These are phyloP conservation scores for Crotalus helleri DNA, from an alignment of 2,113 vertebrate genomes.

Conservation along the genomic window DNA sequence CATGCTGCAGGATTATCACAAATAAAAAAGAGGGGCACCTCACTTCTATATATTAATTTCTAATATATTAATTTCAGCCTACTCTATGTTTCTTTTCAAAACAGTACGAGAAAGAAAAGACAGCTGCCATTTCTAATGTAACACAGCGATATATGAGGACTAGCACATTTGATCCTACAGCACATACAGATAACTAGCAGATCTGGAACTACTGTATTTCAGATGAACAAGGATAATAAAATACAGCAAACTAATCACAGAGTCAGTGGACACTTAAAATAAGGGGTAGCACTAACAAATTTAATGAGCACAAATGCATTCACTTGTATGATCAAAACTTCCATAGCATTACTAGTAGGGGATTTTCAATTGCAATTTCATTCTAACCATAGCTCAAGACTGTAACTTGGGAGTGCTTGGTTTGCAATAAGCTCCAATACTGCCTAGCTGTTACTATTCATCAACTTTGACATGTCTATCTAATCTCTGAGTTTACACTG, in stretches of 20 bases:
- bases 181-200: conserved; percentile 1
- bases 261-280: background rate
- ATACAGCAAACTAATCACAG: background rate
- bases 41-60: background rate
- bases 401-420: background rate
- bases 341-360: background rate
- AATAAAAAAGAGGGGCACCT: background rate
- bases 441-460: background rate
- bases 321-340: background rate
- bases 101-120: background rate
- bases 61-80: conserved; percentile 20
- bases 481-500: background rate
- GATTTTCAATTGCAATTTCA: background rate
- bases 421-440: background rate
- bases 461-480: background rate
- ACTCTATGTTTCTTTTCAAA: background rate
- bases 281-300: background rate
- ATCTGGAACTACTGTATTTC: background rate
- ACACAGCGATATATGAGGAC: background rate
- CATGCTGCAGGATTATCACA: background rate
- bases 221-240: conserved; percentile 12
- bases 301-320: background rate
- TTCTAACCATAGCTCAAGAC: conserved; percentile 17
- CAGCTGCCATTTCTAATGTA: conserved; percentile 10
- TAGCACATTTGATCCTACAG: background rate